A percentile compares a stretch with the other conserved stretches of the same genome.
phyloP scores from a whole-genome alignment of 1,140 invertebrate genomes.

The Melanaphis sacchari region DNA sequence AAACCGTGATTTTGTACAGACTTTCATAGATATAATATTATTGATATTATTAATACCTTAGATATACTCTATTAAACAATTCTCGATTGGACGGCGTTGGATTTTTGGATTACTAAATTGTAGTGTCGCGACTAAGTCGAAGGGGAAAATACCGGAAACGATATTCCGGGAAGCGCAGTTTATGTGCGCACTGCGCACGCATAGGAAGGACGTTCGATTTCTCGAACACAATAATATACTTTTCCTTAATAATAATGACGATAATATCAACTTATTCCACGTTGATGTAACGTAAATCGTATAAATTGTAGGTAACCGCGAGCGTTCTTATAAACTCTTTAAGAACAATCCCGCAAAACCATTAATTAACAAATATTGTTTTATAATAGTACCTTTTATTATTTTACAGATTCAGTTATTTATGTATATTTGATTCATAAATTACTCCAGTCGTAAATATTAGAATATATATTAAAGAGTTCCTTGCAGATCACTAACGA shows the following conservation, averaged over 20 bases:
- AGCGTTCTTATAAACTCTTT: not conserved
- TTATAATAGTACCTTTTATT: no score
- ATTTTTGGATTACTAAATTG: not conserved
- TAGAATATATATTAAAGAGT: no score
- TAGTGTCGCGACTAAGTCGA: no score
- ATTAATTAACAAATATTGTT: no score
- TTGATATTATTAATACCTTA: not conserved
- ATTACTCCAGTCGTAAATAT: no score
- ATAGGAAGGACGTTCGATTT: slow-evolving; percentile 14
- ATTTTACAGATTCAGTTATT: no score
- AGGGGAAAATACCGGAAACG: not conserved
- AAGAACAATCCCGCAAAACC: no score
- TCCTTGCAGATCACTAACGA: no score
- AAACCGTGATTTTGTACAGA: not conserved
- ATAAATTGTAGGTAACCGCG: not conserved
- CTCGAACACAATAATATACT: not conserved
- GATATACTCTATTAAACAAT: not conserved
- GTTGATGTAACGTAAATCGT: not conserved
- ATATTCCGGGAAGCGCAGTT: not conserved
- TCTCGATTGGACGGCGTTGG: not conserved
- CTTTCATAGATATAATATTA: not conserved
- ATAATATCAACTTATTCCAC: not conserved
- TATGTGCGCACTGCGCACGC: not conserved
- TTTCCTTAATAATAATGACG: not conserved
- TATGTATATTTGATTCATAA: no score